Base-by-base conservation (phyloP, 2,888 invertebrate species). In the Lasius fuliginosus region DNA sequence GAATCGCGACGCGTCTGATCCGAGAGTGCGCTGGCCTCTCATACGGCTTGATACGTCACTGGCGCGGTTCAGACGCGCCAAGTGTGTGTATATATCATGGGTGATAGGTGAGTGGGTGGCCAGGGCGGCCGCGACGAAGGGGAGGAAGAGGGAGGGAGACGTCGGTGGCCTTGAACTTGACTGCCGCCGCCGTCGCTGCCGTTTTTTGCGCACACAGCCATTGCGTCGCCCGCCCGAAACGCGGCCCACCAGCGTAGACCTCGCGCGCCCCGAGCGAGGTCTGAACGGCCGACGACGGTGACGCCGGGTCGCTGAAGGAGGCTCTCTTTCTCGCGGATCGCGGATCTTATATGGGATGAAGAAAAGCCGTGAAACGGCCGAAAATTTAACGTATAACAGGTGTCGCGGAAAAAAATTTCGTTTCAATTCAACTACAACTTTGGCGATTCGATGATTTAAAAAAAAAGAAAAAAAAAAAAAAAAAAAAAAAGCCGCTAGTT, bases 81-180 rank as follows among this genome's bases (percentile, higher is more conserved):
- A 56, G 85, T 81, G 84, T 85, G 83, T 87, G 84, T 82, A 85
- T 77, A 86, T 82, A 86, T 77, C 83, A 33, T 69, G 60, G 85
- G 68, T 81, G 82, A 40, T 68, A 33, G 69, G 60, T 60, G 67
- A 68, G 75, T 58, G 74, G 89, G 83, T 33, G 33, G 76, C 58
- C 68, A 58, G 68, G 58, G 53, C 15, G 67, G 42, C 42, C 30
- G 42, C 68, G n/a, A 56, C 56, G n/a, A 46, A 12, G 23, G 79
- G 56, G 71, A 62, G 64, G 64, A 58, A 46, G 74, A 58, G 76
- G 67, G 58, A 56, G 62, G 76, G 82, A 67, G 71, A 64, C 62
- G 77, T 77, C 84, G 84, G 79, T 85, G 92, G 94, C 94, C 94
- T 94, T 94, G 94, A 94, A 94, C 94, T 94, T 94, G 93, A 93